A percentile compares a stretch with the other conserved stretches of the same genome.
phyloP scores from a whole-genome alignment of 2,888 invertebrate species.

The Poecilus cupreus region DNA sequence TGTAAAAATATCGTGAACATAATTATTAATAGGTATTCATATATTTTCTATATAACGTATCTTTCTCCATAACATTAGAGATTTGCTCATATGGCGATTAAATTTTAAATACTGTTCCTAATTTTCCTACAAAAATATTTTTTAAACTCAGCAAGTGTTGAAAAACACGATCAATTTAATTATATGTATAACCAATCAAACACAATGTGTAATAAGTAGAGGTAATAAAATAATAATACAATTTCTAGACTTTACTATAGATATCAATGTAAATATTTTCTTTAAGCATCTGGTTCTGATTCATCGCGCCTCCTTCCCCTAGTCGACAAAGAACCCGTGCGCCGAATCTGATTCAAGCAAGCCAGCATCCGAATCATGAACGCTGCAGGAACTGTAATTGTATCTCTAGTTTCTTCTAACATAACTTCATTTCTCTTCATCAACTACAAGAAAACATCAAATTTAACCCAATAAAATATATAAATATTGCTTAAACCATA shows the following conservation, averaged over 20 bases:
- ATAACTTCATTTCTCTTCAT: conserved; percentile 86
- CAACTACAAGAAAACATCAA: conserved; percentile 74
- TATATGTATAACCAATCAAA: conserved; percentile 12
- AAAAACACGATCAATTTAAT: neutral
- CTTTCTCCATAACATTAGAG: too few species aligned
- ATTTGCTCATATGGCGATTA: too few species aligned
- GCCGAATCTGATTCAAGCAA: conserved; percentile 80
- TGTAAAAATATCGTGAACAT: too few species aligned
- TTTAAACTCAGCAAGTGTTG: conserved; percentile 5
- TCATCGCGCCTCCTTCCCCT: conserved; percentile 51
- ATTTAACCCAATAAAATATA: neutral
- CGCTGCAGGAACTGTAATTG: conserved; percentile 90
- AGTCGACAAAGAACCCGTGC: conserved; percentile 69
- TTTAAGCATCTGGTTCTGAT: conserved; percentile 50
- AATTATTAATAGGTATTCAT: too few species aligned
- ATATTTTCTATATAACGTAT: too few species aligned
- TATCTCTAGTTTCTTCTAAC: conserved; percentile 90
- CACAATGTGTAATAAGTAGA: neutral
- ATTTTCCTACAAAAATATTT: too few species aligned
- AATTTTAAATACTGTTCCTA: too few species aligned
- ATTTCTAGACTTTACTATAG: conserved; percentile 26
- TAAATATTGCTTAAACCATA: conserved; percentile 68
- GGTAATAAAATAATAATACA: conserved; percentile 32
- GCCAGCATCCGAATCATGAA: conserved; percentile 88
- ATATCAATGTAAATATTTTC: conserved; percentile 16